These are phyloP conservation scores for Fratercula arctica DNA, from an alignment of 2,797 vertebrate genomes.

Conservation along the genomic window DNA sequence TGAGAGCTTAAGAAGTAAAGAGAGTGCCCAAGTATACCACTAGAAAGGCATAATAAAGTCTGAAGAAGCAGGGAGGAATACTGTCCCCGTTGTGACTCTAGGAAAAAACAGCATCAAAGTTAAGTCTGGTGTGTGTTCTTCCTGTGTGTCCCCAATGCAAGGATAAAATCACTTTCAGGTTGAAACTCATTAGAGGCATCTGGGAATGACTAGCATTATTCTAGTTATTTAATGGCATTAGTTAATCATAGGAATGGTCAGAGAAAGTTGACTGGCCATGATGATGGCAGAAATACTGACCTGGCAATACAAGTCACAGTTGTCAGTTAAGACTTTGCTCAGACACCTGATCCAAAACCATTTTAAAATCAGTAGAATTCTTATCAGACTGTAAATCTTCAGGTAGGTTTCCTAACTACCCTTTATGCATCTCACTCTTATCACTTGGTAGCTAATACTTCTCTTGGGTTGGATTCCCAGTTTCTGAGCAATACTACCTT, in stretches of 20 bases:
- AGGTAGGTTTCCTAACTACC: neutral
- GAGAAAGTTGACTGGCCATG: neutral
- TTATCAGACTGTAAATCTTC: neutral
- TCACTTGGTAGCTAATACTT: neutral
- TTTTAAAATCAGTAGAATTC: neutral
- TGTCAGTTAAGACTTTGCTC: neutral
- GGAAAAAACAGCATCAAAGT: neutral
- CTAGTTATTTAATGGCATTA: neutral
- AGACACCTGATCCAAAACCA: neutral
- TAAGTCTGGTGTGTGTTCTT: neutral
- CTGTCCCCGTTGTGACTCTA: neutral
- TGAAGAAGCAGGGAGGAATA: neutral
- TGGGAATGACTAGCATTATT: neutral
- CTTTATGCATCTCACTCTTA: neutral
- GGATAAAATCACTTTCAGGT: neutral
- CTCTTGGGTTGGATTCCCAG: neutral
- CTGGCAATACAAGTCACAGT: neutral
- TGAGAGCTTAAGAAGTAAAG: neutral
- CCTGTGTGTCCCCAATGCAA: neutral
- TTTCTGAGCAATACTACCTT: neutral
- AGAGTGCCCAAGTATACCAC: neutral
- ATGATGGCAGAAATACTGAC: neutral
- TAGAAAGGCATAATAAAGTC: neutral
- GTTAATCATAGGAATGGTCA: neutral
- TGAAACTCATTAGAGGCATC: neutral